These are phyloP conservation scores for Cyphomyrus plagiostoma DNA, from an alignment of 2,113 vertebrate species.

Conservation along the genomic window DNA sequence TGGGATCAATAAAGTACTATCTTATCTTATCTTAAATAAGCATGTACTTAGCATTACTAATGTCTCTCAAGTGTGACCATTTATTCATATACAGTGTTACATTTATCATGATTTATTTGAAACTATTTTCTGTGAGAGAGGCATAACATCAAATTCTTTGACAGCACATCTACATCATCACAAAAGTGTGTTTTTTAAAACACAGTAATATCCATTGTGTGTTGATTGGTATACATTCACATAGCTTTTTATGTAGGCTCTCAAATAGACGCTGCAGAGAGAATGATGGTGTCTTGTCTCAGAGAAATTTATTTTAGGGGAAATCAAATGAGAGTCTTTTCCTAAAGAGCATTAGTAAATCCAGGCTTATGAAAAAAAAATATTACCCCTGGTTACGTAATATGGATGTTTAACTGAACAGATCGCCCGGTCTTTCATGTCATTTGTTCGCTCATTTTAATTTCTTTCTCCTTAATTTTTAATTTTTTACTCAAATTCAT, in stretches of 20 bases:
- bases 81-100: not conserved
- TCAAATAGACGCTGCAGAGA: not conserved
- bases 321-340: not conserved
- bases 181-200: not conserved
- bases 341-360: slow-evolving; percentile 16
- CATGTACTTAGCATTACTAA: not conserved
- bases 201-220: not conserved
- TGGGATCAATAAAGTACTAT: no score
- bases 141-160: not conserved
- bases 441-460: slow-evolving; percentile 10
- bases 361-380: slow-evolving; percentile 14
- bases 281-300: not conserved
- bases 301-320: not conserved
- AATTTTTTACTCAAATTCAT: not conserved
- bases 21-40: no score
- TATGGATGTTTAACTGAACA: not conserved
- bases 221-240: not conserved
- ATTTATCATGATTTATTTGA: not conserved
- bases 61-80: not conserved
- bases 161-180: not conserved
- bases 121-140: not conserved
- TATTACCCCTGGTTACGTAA: slow-evolving; percentile 14
- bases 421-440: not conserved
- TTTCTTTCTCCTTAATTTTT: not conserved
- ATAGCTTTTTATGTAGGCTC: not conserved